phyloP scores from a whole-genome alignment of 2,797 vertebrate species.

The Labeo calbasu region DNA sequence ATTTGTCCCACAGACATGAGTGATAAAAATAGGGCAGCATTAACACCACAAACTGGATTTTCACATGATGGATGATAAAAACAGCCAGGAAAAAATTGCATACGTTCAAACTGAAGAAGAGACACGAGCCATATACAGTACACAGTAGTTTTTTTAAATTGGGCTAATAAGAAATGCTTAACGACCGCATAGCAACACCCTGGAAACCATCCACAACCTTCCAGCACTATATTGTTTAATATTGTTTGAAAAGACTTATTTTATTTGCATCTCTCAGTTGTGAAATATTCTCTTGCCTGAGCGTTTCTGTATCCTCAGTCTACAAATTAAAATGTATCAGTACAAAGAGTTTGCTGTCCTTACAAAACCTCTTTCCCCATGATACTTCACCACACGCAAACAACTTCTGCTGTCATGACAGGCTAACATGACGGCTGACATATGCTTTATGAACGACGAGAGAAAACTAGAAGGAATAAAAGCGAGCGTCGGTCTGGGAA shows the following conservation, averaged over 20 bases:
- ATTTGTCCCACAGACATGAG: neutral
- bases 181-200: neutral
- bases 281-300: neutral
- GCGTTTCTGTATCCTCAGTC: neutral
- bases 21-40: neutral
- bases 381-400: slow-evolving; percentile 31
- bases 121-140: neutral
- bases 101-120: neutral
- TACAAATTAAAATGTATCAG: slow-evolving; percentile 23
- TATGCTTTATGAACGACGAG: slow-evolving; percentile 49
- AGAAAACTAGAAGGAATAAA: slow-evolving; percentile 37
- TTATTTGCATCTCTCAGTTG: neutral
- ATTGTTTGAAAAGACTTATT: neutral
- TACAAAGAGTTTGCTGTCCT: slow-evolving; percentile 39
- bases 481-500: slow-evolving; percentile 30
- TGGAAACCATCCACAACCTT: neutral
- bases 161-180: too few relatives aligned
- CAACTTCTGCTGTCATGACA: slow-evolving; percentile 32
- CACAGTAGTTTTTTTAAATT: too few relatives aligned
- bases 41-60: neutral
- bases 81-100: neutral
- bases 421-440: slow-evolving; percentile 48
- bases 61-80: neutral
- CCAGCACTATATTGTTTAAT: too few relatives aligned
- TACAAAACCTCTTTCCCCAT: slow-evolving; percentile 22